Conservation (phyloP, 2,888 invertebrate species). For the Aspidiotus rigidus region DNA sequence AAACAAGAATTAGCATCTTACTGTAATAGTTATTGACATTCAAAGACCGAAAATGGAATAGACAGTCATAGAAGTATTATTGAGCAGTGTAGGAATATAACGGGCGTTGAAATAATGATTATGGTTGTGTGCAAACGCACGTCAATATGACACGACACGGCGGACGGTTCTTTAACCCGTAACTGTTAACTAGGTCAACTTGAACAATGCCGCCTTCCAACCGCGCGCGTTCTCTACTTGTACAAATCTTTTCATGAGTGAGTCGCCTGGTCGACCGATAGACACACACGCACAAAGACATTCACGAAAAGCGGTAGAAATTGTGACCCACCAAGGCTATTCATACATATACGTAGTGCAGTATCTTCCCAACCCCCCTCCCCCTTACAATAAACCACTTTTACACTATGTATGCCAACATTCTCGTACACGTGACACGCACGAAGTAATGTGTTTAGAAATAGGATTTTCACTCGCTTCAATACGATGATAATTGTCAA, state of each 20-base stretch:
- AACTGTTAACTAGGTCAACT: conserved; percentile 32
- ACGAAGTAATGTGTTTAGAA: too few species aligned
- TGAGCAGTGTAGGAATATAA: too few species aligned
- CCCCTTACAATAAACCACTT: too few species aligned
- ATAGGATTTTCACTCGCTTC: too few species aligned
- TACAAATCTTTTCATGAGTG: background rate
- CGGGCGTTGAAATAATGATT: background rate
- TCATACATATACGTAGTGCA: background rate
- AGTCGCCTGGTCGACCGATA: background rate
- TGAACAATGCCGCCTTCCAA: conserved; percentile 23
- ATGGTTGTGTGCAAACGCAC: conserved; percentile 4
- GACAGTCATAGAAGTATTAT: too few species aligned
- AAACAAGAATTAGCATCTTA: too few species aligned
- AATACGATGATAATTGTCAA: too few species aligned
- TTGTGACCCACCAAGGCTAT: conserved; percentile 33
- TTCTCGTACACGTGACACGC: too few species aligned
- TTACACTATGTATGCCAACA: too few species aligned
- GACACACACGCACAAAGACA: conserved; percentile 10
- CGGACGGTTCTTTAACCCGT: conserved; percentile 32
- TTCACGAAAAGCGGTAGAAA: conserved; percentile 7
- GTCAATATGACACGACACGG: conserved; percentile 25
- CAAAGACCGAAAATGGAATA: too few species aligned
- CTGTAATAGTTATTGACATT: too few species aligned
- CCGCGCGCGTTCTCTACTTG: conserved; percentile 1
- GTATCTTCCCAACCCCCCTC: too few species aligned